phyloP scores from a whole-genome alignment of 1,140 invertebrate genomes.

The Drosophila ogumai region DNA sequence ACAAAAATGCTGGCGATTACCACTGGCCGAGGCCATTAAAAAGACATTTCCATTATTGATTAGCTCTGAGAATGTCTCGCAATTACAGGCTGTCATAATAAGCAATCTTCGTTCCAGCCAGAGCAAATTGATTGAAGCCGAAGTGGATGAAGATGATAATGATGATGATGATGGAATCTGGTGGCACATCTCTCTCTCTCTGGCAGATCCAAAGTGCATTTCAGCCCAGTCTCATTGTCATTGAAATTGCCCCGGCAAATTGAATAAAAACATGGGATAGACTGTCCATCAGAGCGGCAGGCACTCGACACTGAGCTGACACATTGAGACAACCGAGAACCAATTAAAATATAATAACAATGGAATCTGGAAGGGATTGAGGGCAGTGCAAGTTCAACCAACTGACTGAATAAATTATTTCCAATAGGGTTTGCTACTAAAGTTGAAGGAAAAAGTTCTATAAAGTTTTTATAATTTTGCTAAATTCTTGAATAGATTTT shows the following conservation, averaged over 20 bases:
- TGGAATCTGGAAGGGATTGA: constrained; percentile 11
- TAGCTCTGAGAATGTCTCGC: constrained; percentile 56
- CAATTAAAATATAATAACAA: constrained; percentile 76
- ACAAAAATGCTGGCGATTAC: constrained; percentile 54
- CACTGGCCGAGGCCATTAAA: constrained; percentile 52
- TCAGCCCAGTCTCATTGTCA: constrained; percentile 41
- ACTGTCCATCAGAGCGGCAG: constrained; percentile 3
- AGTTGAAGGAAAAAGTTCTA: background rate
- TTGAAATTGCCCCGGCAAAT: constrained; percentile 70
- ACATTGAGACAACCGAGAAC: constrained; percentile 56
- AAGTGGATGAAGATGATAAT: constrained; percentile 8
- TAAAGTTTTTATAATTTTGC: background rate
- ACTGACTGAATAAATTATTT: constrained; percentile 15
- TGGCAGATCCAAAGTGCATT: constrained; percentile 24
- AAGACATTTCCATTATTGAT: constrained; percentile 76
- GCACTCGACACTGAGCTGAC: constrained; percentile 43
- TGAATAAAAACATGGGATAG: constrained; percentile 76
- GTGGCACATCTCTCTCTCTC: constrained; percentile 1
- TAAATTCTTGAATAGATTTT: background rate
- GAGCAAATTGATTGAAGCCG: constrained; percentile 58
- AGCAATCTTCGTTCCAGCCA: constrained; percentile 45
- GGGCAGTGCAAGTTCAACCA: background rate
- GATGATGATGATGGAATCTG: constrained; percentile 3
- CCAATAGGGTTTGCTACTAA: background rate
- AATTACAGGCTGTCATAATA: constrained; percentile 73